phyloP scores from a whole-genome alignment of 2,888 invertebrate genomes.

The Lasioglossum lativentre region DNA sequence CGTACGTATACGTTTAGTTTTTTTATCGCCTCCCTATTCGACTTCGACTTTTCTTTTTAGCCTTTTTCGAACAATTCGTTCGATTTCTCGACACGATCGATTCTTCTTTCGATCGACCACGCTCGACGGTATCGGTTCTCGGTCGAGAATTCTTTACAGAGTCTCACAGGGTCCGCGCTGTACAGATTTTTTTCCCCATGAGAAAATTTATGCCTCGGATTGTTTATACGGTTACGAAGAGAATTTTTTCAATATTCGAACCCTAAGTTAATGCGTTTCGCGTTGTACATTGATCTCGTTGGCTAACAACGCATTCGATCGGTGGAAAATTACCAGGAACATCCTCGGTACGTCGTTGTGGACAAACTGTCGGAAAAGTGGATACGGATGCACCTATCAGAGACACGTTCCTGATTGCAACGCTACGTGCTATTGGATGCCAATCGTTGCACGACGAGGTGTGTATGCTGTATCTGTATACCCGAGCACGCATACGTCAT shows the following conservation, averaged over 20 bases:
- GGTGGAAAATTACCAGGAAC: background rate
- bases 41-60: background rate
- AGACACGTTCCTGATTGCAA: constrained; percentile 62
- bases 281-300: background rate
- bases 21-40: background rate
- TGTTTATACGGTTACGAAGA: too few species aligned
- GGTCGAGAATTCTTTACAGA: background rate
- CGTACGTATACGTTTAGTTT: constrained; percentile 55
- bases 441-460: constrained; percentile 47
- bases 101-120: background rate
- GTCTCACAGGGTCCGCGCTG: background rate
- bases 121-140: background rate
- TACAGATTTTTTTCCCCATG: background rate
- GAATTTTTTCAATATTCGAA: background rate
- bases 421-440: constrained; percentile 64
- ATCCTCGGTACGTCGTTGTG: background rate
- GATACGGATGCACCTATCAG: constrained; percentile 20
- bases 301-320: background rate
- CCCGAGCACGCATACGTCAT: constrained; percentile 46
- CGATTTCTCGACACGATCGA: background rate
- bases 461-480: constrained; percentile 25
- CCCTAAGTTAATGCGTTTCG: background rate
- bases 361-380: background rate
- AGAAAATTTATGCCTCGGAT: background rate
- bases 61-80: too few species aligned